Evolutionary conservation across 2,797 vertebrate species (phyloP).

Genomic region (Sparus aurata): DNA sequence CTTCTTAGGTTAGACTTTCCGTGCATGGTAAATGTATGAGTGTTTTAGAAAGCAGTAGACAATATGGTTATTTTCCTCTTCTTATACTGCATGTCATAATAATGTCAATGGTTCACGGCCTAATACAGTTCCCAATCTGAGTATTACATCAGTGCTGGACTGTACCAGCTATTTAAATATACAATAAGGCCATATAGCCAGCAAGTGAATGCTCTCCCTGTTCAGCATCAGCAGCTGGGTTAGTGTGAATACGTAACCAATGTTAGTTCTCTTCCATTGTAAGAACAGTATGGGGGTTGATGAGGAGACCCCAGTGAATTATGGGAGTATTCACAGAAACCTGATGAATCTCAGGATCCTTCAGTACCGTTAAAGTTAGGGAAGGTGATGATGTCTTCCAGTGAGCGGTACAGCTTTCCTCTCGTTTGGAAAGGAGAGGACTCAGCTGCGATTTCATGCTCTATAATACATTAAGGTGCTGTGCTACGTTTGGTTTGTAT

Average conservation of each 20-base stretch:
- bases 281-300: slow-evolving; percentile 11
- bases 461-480: slow-evolving; percentile 29
- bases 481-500: slow-evolving; percentile 1
- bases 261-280: slow-evolving; percentile 11
- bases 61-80: too few species aligned
- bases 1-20: too few species aligned
- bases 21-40: too few species aligned
- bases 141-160: neutral
- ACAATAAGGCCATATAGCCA: neutral
- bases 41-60: too few species aligned
- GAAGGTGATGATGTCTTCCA: slow-evolving; percentile 1
- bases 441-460: slow-evolving; percentile 11
- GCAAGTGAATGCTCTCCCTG: slow-evolving; percentile 37
- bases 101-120: neutral
- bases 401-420: neutral
- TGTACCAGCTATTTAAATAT: slow-evolving; percentile 8
- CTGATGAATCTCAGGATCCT: neutral
- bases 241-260: slow-evolving; percentile 22
- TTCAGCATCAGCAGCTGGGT: slow-evolving; percentile 38
- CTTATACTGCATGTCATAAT: neutral
- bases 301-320: slow-evolving; percentile 20
- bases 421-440: neutral
- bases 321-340: slow-evolving; percentile 18
- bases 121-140: neutral
- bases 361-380: neutral